Evolutionary conservation across 37 sponge, comb jelly and placozoan species (phyloP), one percentile per base, ranked within the genome.

Genomic region (Eunapius fragilis): DNA sequence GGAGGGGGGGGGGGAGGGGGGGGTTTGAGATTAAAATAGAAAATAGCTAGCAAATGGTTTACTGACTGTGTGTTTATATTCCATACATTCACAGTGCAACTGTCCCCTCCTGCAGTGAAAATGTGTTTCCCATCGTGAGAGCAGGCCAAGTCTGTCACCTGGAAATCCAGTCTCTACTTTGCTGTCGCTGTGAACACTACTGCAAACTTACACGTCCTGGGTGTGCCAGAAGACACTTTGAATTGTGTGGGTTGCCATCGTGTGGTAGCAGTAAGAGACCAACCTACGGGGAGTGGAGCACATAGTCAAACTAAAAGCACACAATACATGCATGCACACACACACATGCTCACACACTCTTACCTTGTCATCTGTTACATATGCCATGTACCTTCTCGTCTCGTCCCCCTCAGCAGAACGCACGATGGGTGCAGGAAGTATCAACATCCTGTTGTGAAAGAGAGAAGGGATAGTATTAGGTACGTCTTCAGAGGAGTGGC

Each of bases 181-280:
- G n/a, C 30, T 23, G 25, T 78, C 5, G 25, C 48, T 47, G 45
- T 25, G 3, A 25, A 47, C 79, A 47, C 27, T 32, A 33, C 3
- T 36, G 31, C 35, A 31, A 24, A 75, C 90, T 24, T 50, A 94
- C 97, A 87, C 72, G 78, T 73, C 88, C 91, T 33, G 97, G 96
- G 75, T 98, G 99, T 23, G 97, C 95, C 19, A 87, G 72, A 32
- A 97, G 81, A 13, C 97, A 95, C 73, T 77, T 85, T 37, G 91
- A 90, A 84, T 94, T 92, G 86, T 96, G 90, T 31, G 99, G 99
- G 75, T 96, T 98, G 24, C 99, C 99, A 79, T 97, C 96, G 76
- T 97, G 90, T 27, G 99, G 97, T 31, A 98, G 76, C 0, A 96
- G 41, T 32, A 91, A 85, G 78, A 98, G 70, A 0, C 99, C 99